Conservation (phyloP, 2,888 invertebrate species). For the Emmelina monodactyla region DNA sequence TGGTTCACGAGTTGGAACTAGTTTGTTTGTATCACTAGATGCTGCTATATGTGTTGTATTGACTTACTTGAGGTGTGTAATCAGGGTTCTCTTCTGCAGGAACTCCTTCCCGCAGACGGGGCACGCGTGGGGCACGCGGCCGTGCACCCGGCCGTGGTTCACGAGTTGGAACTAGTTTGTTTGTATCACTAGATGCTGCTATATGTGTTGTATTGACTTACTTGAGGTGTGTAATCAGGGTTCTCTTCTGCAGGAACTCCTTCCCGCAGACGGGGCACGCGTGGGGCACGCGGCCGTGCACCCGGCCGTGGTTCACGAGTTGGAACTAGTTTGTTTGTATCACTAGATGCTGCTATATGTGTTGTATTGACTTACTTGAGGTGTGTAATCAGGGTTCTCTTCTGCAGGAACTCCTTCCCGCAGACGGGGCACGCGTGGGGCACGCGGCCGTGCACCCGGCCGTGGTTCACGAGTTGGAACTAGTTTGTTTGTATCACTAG, state of each 20-base stretch:
- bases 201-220: no score
- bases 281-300: constrained; percentile 82
- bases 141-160: constrained; percentile 81
- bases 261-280: constrained; percentile 84
- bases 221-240: constrained; percentile 83
- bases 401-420: constrained; percentile 86
- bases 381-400: constrained; percentile 81
- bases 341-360: no score
- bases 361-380: constrained; percentile 77
- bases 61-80: constrained; percentile 87
- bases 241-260: constrained; percentile 85
- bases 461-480: constrained; percentile 87
- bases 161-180: constrained; percentile 88
- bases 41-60: constrained; percentile 33
- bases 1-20: constrained; percentile 89
- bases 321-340: no score
- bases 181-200: no score
- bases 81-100: constrained; percentile 81
- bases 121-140: constrained; percentile 83
- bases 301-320: constrained; percentile 82
- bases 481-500: no score
- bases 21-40: constrained; percentile 84
- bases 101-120: constrained; percentile 84
- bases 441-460: constrained; percentile 79
- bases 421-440: constrained; percentile 85